Percentiles rank a stretch among this genome's conserved stretches.
These are phyloP conservation scores for Acrossocheilus fasciatus DNA, from an alignment of 2,797 vertebrate species.

Conservation along the genomic window DNA sequence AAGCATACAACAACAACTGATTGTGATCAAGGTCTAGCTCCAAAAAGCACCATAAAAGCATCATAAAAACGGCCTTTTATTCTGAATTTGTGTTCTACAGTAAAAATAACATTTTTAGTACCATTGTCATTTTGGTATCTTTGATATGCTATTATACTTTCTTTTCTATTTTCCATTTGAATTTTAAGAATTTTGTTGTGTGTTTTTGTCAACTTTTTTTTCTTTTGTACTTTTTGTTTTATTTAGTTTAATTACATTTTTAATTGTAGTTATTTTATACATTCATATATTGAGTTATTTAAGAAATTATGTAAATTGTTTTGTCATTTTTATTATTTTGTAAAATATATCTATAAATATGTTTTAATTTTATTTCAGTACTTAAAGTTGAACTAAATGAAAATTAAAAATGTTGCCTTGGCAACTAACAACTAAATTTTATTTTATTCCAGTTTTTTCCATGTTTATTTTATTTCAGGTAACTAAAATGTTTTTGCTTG, in stretches of 20 bases:
- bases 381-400: background rate
- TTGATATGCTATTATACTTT: background rate
- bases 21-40: background rate
- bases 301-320: background rate
- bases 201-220: background rate
- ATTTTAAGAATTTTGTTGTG: background rate
- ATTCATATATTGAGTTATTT: no score
- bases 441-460: background rate
- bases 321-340: background rate
- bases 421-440: background rate
- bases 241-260: background rate
- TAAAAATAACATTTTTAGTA: background rate
- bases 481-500: background rate
- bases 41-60: background rate
- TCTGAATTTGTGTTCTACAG: background rate
- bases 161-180: background rate
- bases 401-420: background rate
- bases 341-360: background rate
- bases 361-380: background rate
- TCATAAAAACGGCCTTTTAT: background rate
- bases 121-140: background rate
- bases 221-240: background rate
- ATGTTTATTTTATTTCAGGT: background rate
- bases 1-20: background rate
- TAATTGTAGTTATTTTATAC: constrained; percentile 1